phyloP scores from a whole-genome alignment of 2,888 invertebrate species.

The Disparrhopalites patrizii region DNA sequence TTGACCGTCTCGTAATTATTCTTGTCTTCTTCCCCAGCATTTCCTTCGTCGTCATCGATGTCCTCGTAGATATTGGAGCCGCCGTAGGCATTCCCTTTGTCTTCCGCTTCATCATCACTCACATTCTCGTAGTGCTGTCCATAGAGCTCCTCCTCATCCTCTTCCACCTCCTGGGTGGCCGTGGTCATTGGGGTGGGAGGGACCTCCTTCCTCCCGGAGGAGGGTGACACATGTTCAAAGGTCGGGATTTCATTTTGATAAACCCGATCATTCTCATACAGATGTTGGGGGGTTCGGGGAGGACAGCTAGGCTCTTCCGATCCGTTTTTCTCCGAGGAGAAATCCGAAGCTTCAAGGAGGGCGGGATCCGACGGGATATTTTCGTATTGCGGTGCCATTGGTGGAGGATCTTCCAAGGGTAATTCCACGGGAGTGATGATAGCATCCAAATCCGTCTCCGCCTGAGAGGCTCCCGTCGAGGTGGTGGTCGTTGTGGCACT shows the following conservation, averaged over 20 bases:
- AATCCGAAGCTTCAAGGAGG: background rate
- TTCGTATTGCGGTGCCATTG: background rate
- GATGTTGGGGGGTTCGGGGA: slow-evolving; percentile 18
- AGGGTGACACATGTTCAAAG: slow-evolving; percentile 22
- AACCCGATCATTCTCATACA: slow-evolving; percentile 42
- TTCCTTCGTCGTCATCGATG: slow-evolving; percentile 36
- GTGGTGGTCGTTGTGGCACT: background rate
- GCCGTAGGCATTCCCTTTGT: slow-evolving; percentile 22
- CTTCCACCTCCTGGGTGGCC: slow-evolving; percentile 8
- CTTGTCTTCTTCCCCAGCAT: slow-evolving; percentile 18
- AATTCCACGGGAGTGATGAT: slow-evolving; percentile 1
- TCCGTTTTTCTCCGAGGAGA: background rate
- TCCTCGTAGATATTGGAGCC: slow-evolving; percentile 46
- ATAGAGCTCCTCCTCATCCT: slow-evolving; percentile 3
- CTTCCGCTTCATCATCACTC: slow-evolving; percentile 31
- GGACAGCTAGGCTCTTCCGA: background rate
- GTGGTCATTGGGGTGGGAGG: background rate
- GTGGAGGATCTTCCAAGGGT: background rate
- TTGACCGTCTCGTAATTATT: slow-evolving; percentile 41
- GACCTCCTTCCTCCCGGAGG: no score
- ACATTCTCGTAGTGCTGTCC: slow-evolving; percentile 42
- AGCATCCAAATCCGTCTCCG: background rate
- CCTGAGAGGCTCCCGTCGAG: background rate
- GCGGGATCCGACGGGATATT: background rate
- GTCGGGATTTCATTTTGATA: slow-evolving; percentile 41